Base-by-base conservation (phyloP, 53 echinoderm and acorn worm species). In the Patiria pectinifera region DNA sequence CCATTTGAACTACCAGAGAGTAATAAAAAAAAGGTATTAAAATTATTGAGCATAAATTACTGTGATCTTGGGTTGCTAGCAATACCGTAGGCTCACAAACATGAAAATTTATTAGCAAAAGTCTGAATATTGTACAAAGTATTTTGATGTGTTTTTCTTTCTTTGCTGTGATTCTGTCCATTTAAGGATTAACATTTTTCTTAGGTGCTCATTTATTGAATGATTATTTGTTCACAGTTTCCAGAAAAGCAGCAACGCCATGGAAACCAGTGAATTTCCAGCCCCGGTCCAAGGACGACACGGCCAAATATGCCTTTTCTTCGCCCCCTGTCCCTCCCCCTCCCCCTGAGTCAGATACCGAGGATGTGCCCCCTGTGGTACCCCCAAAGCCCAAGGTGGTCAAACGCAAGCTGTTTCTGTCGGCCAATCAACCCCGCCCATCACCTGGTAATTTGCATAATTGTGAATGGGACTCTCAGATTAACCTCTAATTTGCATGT, bases 261-360 rank as follows among this genome's bases (percentile, higher is more conserved):
- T 97, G 95, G 95, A 93, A 94, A 91, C 97, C 97, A 77, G 92
- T 97, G 91, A 83, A 91, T 46, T 94, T 93, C 59, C 83, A 92
- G 83, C 94, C 96, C 59, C 83, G 82, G 82, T 92, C 94, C 7
- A 85, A 87, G 87, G 94, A 94, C 45, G 94, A 96, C 91, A 91
- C 85, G 25, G 91, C 89, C 11, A 90, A 83, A 47, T 86, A 80
- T 24, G 94, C 94, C 83, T 96, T 94, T 66, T 97, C 97, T 80
- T 91, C 96, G 21, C 97, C 97, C 59, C 97, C 97, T 2, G 96
- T 97, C 35, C 97, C 97, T 71, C 97, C 93, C 93, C 95, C 95
- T 66, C 95, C 97, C 83, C 95, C 97, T 78, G 95, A 95, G 82
- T 95, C 97, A 43, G 97, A 97, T 62, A 93, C 94, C 2, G 94